phyloP scores from a whole-genome alignment of 2,888 invertebrate species.

The Catocala nupta region DNA sequence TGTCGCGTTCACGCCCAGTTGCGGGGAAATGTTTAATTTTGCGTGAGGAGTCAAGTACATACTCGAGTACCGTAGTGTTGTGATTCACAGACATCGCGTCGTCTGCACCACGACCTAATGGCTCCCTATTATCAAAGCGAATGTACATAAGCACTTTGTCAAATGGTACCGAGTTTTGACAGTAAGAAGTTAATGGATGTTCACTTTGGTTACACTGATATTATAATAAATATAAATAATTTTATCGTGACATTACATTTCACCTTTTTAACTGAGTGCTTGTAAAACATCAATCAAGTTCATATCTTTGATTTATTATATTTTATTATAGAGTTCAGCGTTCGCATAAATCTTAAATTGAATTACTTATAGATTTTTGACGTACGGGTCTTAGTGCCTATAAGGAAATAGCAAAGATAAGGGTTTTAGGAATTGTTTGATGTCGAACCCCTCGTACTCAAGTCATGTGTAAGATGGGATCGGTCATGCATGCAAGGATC shows the following conservation, averaged over 20 bases:
- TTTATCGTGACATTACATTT: conserved; percentile 11
- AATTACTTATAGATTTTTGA: conserved; percentile 27
- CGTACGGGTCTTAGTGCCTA: conserved; percentile 18
- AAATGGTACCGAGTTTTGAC: background rate
- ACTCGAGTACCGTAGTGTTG: conserved; percentile 1
- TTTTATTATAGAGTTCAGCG: conserved; percentile 20
- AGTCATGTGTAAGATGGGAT: conserved; percentile 34
- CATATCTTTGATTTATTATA: conserved; percentile 17
- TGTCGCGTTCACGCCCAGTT: conserved; percentile 39
- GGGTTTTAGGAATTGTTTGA: conserved; percentile 30
- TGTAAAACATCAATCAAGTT: conserved; percentile 17
- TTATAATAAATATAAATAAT: background rate
- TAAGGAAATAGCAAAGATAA: conserved; percentile 13
- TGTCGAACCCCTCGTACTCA: conserved; percentile 24
- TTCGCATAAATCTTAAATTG: conserved; percentile 25
- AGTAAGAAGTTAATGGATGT: conserved; percentile 8
- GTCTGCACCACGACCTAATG: conserved; percentile 10
- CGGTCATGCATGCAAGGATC: conserved; percentile 35
- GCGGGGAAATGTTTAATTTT: conserved; percentile 50
- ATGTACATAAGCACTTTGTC: conserved; percentile 1
- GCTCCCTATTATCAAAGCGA: conserved; percentile 6
- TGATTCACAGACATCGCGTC: conserved; percentile 19
- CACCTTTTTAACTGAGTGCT: conserved; percentile 7
- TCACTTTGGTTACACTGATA: background rate
- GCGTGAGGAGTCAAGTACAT: conserved; percentile 37